Conservation (phyloP, 2,888 invertebrate genomes). For the Salpingus planirostris region DNA sequence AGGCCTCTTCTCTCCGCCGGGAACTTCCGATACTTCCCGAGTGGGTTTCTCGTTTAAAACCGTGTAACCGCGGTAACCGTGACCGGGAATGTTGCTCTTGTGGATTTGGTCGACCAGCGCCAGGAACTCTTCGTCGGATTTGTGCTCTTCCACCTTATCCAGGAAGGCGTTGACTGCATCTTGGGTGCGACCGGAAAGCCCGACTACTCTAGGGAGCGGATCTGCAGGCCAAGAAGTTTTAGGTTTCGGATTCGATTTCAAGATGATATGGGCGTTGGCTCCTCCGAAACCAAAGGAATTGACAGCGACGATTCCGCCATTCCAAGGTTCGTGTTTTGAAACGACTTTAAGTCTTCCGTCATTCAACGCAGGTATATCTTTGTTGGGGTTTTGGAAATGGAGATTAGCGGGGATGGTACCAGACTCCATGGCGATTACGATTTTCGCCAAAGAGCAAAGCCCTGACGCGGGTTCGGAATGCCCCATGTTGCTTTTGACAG, state of each 20-base stretch:
- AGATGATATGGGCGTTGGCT: slow-evolving; percentile 85
- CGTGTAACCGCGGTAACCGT: slow-evolving; percentile 71
- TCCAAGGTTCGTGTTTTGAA: slow-evolving; percentile 70
- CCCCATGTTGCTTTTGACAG: slow-evolving; percentile 98
- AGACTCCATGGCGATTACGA: slow-evolving; percentile 86
- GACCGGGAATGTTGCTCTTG: slow-evolving; percentile 60
- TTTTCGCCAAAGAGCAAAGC: slow-evolving; percentile 82
- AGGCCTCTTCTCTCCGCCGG: slow-evolving; percentile 59
- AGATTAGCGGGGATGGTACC: slow-evolving; percentile 86
- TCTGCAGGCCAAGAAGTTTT: slow-evolving; percentile 50
- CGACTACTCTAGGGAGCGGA: slow-evolving; percentile 58
- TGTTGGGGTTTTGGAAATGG: slow-evolving; percentile 80
- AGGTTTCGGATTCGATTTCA: slow-evolving; percentile 69
- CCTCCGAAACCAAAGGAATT: slow-evolving; percentile 99
- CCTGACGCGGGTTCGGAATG: slow-evolving; percentile 94
- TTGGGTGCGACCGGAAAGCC: slow-evolving; percentile 79
- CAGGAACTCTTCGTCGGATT: slow-evolving; percentile 64
- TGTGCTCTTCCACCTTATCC: slow-evolving; percentile 50
- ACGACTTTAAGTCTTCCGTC: slow-evolving; percentile 92
- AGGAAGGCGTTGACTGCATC: slow-evolving; percentile 63
- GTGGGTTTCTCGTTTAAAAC: slow-evolving; percentile 52
- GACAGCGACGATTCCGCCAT: slow-evolving; percentile 84
- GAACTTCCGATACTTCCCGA: slow-evolving; percentile 44
- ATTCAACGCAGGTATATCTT: slow-evolving; percentile 79
- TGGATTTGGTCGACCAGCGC: slow-evolving; percentile 70